These are phyloP conservation scores for Alces alces DNA, from an alignment of 2,113 vertebrate genomes.

Conservation along the genomic window DNA sequence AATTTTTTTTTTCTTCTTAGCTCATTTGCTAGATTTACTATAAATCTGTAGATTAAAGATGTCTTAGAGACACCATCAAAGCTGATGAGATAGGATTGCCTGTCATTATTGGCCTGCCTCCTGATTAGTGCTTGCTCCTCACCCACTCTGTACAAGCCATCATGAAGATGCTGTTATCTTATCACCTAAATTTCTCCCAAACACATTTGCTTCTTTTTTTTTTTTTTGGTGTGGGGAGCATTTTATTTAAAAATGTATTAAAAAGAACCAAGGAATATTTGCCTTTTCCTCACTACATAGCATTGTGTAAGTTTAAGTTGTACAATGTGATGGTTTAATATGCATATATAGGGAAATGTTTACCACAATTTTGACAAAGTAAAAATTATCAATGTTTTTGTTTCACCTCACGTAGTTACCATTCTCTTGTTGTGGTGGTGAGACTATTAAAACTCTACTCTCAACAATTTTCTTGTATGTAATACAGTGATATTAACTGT, in stretches of 20 bases:
- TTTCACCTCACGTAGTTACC: neutral
- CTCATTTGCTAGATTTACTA: neutral
- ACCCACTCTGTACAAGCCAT: too few species aligned
- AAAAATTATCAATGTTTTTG: neutral
- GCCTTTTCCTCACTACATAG: neutral
- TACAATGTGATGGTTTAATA: neutral
- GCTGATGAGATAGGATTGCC: neutral
- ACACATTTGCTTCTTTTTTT: neutral
- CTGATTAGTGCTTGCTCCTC: neutral
- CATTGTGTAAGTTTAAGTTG: neutral
- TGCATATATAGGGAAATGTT: neutral
- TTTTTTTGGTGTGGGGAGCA: neutral
- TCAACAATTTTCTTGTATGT: neutral
- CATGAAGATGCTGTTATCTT: neutral
- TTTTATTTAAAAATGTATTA: neutral
- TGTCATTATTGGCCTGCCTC: neutral
- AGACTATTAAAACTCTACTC: neutral
- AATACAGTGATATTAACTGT: neutral
- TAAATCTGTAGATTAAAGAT: neutral
- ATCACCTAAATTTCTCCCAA: neutral
- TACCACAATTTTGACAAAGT: neutral
- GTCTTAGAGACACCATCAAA: neutral
- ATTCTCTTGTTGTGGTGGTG: neutral
- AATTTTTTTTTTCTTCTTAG: neutral
- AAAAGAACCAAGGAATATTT: neutral